A percentile compares a stretch with the other conserved stretches of the same genome.
Conservation (phyloP, 2,888 invertebrate species). For the Drosophila longiperda region DNA sequence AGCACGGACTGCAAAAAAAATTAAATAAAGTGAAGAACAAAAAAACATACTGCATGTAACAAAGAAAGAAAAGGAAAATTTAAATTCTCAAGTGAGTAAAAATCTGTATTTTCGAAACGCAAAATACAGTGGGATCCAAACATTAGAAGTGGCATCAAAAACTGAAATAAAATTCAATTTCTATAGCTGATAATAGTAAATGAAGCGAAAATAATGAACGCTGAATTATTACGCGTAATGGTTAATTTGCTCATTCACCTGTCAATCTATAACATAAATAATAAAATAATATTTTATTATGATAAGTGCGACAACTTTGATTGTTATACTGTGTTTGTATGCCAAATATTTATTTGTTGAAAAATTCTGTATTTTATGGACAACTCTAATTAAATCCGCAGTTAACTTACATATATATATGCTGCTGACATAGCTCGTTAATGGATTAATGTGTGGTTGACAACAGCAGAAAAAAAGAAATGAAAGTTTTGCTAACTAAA, state of each 20-base stretch:
- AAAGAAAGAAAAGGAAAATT: background rate
- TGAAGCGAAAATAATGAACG: background rate
- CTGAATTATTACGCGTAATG: background rate
- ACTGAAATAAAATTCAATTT: background rate
- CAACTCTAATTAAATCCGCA: background rate
- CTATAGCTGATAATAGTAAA: background rate
- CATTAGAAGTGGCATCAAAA: background rate
- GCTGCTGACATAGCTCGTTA: background rate
- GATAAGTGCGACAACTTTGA: no score
- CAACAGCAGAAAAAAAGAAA: background rate
- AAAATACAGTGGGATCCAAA: constrained; percentile 1
- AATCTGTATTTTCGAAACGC: background rate
- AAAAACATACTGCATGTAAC: constrained; percentile 7
- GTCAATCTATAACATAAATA: no score
- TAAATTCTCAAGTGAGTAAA: constrained; percentile 1
- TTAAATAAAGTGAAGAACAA: constrained; percentile 17
- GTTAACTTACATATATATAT: background rate
- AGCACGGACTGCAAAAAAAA: constrained; percentile 1
- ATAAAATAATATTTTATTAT: no score
- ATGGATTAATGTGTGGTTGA: background rate
- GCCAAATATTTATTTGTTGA: background rate
- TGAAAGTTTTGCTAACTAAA: background rate
- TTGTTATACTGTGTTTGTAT: background rate
- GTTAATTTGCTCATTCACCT: no score
- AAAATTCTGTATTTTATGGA: background rate